Conservation (phyloP, 2,888 invertebrate genomes). For the Erynnis tages region DNA sequence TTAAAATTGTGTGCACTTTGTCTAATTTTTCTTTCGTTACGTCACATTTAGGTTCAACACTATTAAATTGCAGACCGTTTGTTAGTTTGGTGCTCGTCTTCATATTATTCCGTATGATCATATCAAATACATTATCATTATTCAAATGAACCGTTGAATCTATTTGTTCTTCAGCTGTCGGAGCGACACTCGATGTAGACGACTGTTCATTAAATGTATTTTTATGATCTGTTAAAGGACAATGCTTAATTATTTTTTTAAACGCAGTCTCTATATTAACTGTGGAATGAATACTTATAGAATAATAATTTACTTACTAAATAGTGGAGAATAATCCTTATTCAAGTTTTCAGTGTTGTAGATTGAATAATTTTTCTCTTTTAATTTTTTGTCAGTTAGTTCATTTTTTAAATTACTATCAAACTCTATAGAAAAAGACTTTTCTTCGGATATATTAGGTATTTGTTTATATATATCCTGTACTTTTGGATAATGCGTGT, state of each 20-base stretch:
- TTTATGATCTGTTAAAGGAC: slow-evolving; percentile 5
- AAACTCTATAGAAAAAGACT: not conserved
- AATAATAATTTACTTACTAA: not conserved
- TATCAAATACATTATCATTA: slow-evolving; percentile 16
- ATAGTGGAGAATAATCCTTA: not conserved
- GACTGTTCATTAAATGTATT: not conserved
- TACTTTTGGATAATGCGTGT: slow-evolving; percentile 28
- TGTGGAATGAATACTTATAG: not conserved
- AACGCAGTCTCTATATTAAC: not conserved
- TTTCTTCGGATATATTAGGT: slow-evolving; percentile 46
- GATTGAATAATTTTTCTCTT: no score
- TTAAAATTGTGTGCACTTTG: slow-evolving; percentile 29
- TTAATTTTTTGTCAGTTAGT: not conserved
- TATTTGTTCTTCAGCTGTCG: not conserved
- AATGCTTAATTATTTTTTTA: not conserved
- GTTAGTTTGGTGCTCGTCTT: not conserved
- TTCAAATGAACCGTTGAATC: not conserved
- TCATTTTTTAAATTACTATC: no score
- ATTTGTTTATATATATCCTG: slow-evolving; percentile 47
- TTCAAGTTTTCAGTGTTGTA: not conserved
- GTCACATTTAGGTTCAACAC: slow-evolving; percentile 2
- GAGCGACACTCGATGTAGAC: not conserved
- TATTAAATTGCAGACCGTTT: not conserved
- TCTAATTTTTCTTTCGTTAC: slow-evolving; percentile 32
- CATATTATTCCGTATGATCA: slow-evolving; percentile 6